Evolutionary conservation across 1,140 invertebrate species (phyloP).

Genomic region (Anoplophora glabripennis): DNA sequence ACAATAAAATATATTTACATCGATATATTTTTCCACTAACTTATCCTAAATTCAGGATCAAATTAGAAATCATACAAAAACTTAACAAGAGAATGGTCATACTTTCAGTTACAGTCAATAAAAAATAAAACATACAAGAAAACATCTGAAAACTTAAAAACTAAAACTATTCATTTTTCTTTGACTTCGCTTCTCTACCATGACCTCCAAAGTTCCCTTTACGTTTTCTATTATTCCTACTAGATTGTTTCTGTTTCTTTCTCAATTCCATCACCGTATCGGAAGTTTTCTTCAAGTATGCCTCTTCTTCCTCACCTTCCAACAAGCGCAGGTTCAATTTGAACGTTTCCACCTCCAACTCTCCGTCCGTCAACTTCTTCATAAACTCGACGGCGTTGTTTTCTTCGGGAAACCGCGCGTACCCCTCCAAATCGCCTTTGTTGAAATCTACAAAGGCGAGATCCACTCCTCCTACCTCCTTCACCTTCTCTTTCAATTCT

Average conservation of each 20-base stretch:
- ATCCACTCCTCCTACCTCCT: constrained; percentile 57
- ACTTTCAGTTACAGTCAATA: too few relatives aligned
- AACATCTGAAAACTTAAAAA: too few relatives aligned
- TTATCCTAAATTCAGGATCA: too few relatives aligned
- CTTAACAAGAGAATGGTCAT: too few relatives aligned
- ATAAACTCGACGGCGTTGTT: constrained; percentile 63
- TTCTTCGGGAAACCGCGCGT: constrained; percentile 67
- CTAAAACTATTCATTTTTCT: constrained; percentile 26
- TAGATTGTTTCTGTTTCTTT: constrained; percentile 45
- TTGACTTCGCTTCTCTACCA: constrained; percentile 24
- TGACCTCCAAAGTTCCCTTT: constrained; percentile 40
- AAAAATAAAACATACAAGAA: too few relatives aligned
- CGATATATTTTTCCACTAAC: too few relatives aligned
- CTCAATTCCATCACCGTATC: constrained; percentile 60
- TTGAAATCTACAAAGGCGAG: constrained; percentile 75
- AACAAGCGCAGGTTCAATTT: constrained; percentile 59
- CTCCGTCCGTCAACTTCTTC: constrained; percentile 62
- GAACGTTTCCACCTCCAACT: constrained; percentile 53
- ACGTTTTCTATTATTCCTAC: constrained; percentile 47
- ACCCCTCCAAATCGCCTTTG: constrained; percentile 68
- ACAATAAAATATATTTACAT: too few relatives aligned
- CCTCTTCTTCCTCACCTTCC: constrained; percentile 68
- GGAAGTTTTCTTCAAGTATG: constrained; percentile 62
- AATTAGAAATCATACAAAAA: too few relatives aligned
- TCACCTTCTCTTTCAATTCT: constrained; percentile 66